Evolutionary conservation across 2,888 invertebrate species (phyloP).

Genomic region (Rhamphomyia laevipes): DNA sequence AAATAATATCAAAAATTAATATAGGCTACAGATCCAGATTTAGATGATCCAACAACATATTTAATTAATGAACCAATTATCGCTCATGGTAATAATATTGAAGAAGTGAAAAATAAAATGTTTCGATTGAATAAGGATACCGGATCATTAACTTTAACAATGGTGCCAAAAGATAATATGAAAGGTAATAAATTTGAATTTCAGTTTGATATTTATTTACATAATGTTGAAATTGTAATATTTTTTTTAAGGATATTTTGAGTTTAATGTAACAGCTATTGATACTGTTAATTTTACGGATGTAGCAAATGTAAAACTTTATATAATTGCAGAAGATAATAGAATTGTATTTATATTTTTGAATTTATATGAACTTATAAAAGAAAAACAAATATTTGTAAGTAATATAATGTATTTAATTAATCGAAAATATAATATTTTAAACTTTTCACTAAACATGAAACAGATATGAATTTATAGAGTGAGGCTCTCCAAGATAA

Average conservation of each 20-base stretch:
- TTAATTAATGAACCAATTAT: conserved; percentile 33
- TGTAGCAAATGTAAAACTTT: conserved; percentile 42
- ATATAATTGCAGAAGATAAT: conserved; percentile 45
- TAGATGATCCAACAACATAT: conserved; percentile 37
- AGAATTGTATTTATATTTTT: conserved; percentile 35
- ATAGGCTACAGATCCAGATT: conserved; percentile 48
- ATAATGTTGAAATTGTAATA: conserved; percentile 7
- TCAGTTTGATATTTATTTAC: not conserved
- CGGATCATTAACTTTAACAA: conserved; percentile 42
- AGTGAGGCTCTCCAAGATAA: no score
- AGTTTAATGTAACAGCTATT: conserved; percentile 42
- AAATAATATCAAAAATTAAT: not conserved
- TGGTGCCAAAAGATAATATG: conserved; percentile 43
- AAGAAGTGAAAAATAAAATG: conserved; percentile 32
- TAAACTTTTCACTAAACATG: not conserved
- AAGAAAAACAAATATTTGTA: conserved; percentile 37
- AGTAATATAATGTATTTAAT: conserved; percentile 26
- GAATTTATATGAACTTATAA: conserved; percentile 14
- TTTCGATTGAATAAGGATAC: conserved; percentile 36
- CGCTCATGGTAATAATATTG: conserved; percentile 37
- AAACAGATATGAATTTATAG: no score
- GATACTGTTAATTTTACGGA: conserved; percentile 42
- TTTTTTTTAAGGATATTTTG: conserved; percentile 42
- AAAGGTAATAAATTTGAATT: conserved; percentile 16
- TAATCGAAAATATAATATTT: not conserved